These are phyloP conservation scores for Ornithorhynchus anatinus DNA, from an alignment of 2,113 vertebrate species.

Conservation along the genomic window DNA sequence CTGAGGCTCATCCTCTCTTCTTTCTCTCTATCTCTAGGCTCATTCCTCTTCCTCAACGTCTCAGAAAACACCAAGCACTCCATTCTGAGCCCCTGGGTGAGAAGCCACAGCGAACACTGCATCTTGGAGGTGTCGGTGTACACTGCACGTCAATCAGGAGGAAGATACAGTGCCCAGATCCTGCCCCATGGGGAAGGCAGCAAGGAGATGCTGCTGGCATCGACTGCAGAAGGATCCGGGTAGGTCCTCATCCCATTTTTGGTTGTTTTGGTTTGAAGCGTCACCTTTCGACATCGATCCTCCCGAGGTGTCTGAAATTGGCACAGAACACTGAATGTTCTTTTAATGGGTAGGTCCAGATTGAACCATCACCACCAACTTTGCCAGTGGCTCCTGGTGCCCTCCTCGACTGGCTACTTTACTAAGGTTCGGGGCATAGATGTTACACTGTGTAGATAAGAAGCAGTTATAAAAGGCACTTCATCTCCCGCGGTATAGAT, in stretches of 20 bases:
- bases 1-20: background rate
- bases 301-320: constrained; percentile 11
- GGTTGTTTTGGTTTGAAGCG: background rate
- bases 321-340: constrained; percentile 17
- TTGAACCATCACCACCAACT: constrained; percentile 19
- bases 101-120: constrained; percentile 78
- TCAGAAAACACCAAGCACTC: constrained; percentile 78
- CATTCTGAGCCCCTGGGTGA: constrained; percentile 92
- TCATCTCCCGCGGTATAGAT: constrained; percentile 21
- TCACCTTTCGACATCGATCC: constrained; percentile 1
- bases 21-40: constrained; percentile 71
- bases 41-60: constrained; percentile 86
- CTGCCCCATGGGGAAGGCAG: constrained; percentile 68
- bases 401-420: constrained; percentile 4
- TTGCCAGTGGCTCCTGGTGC: constrained; percentile 1
- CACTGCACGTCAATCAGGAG: constrained; percentile 79
- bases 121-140: constrained; percentile 86
- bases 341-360: constrained; percentile 6
- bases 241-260: constrained; percentile 51
- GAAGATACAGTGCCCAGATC: constrained; percentile 84
- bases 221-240: constrained; percentile 68
- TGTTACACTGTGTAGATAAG: constrained; percentile 24
- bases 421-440: constrained; percentile 26
- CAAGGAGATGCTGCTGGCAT: constrained; percentile 59
- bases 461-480: constrained; percentile 25